These are phyloP conservation scores for Latrodectus geometricus DNA, from an alignment of 1,140 invertebrate genomes.

Conservation along the genomic window DNA sequence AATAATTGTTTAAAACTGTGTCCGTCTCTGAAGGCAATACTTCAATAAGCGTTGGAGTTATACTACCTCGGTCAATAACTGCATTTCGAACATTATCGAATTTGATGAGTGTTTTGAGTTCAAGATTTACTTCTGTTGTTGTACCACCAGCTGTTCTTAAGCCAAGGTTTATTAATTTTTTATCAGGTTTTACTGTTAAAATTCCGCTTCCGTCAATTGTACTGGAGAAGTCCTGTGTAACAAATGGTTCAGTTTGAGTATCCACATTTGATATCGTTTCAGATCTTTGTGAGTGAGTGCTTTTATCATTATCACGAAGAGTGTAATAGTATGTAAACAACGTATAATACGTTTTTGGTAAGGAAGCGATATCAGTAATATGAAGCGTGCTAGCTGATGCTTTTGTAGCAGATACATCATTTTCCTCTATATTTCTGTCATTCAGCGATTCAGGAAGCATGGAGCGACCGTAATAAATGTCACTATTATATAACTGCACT, in stretches of 20 bases:
- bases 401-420: neutral
- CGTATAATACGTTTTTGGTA: constrained; percentile 62
- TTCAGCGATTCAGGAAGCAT: neutral
- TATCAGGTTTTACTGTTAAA: constrained; percentile 65
- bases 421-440: constrained; percentile 1
- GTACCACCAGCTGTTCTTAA: constrained; percentile 64
- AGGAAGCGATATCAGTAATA: constrained; percentile 44
- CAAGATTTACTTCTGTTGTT: constrained; percentile 68
- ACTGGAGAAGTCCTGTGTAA: constrained; percentile 51
- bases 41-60: constrained; percentile 32
- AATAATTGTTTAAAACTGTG: constrained; percentile 33
- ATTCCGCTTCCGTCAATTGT: constrained; percentile 64
- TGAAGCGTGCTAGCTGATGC: constrained; percentile 1
- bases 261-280: constrained; percentile 57
- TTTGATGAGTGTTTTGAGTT: constrained; percentile 66
- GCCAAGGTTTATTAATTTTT: constrained; percentile 65
- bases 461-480: constrained; percentile 48
- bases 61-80: constrained; percentile 68
- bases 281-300: constrained; percentile 60
- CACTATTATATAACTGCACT: constrained; percentile 56
- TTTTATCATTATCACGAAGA: constrained; percentile 58
- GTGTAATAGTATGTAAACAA: constrained; percentile 64
- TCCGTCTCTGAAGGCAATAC: constrained; percentile 30
- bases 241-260: constrained; percentile 24
- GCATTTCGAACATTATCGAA: constrained; percentile 64